These are phyloP conservation scores for Baryphthengus martii DNA, from an alignment of 2,113 vertebrate genomes.

Conservation along the genomic window DNA sequence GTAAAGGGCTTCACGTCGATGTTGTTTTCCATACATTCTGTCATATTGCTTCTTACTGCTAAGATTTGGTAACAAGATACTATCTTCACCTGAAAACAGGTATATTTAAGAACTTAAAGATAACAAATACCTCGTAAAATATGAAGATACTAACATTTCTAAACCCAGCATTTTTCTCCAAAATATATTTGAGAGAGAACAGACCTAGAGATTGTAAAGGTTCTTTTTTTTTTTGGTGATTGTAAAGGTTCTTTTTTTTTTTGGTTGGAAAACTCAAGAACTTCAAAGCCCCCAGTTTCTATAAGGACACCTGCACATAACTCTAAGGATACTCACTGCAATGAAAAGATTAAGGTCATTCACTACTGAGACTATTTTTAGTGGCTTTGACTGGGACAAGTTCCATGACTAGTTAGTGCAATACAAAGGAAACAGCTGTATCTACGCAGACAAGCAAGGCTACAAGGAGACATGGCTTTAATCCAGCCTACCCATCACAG, in stretches of 20 bases:
- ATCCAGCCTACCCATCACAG: not conserved
- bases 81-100: not conserved
- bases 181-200: not conserved
- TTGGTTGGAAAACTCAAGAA: not conserved
- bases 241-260: not conserved
- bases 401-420: fast-evolving
- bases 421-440: not conserved
- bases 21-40: not conserved
- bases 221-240: not conserved
- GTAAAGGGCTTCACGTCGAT: not conserved
- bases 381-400: not conserved
- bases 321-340: not conserved
- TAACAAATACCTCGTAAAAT: not conserved
- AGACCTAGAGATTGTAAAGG: not conserved
- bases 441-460: not conserved
- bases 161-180: not conserved
- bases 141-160: not conserved
- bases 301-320: not conserved
- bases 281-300: not conserved
- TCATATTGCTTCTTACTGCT: not conserved
- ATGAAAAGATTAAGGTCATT: not conserved
- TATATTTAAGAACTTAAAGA: not conserved
- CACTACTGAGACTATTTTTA: not conserved
- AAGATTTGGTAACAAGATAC: not conserved
- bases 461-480: not conserved